These are phyloP conservation scores for Pelobates fuscus DNA, from an alignment of 2,113 vertebrate genomes.

Conservation along the genomic window DNA sequence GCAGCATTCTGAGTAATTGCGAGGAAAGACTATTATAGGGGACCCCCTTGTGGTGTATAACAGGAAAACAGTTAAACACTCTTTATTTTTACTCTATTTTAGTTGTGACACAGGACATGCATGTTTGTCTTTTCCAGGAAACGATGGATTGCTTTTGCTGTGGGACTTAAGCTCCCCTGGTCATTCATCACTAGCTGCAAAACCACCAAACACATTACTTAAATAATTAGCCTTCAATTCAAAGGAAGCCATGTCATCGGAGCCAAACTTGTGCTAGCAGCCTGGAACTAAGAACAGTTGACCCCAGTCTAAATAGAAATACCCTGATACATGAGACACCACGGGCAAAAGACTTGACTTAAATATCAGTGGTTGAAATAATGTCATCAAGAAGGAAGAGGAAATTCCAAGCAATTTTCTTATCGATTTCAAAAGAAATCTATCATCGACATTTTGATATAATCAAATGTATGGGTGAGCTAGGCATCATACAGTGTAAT, in stretches of 20 bases:
- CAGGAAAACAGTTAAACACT: constrained; percentile 27
- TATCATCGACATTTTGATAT: background rate
- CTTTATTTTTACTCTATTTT: background rate
- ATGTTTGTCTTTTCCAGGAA: constrained; percentile 38
- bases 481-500: too few species aligned
- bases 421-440: background rate
- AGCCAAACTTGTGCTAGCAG: constrained; percentile 2
- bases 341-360: background rate
- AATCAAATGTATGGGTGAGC: background rate
- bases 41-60: constrained; percentile 43
- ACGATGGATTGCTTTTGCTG: constrained; percentile 8
- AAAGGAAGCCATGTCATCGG: constrained; percentile 27
- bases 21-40: constrained; percentile 24
- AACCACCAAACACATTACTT: constrained; percentile 29
- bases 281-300: constrained; percentile 20
- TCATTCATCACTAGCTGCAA: constrained; percentile 32
- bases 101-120: constrained; percentile 23
- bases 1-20: constrained; percentile 11
- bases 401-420: background rate
- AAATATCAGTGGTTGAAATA: constrained; percentile 4
- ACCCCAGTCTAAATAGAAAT: constrained; percentile 20
- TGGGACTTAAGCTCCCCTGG: constrained; percentile 5
- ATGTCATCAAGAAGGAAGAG: background rate
- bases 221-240: constrained; percentile 34
- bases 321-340: constrained; percentile 12